Evolutionary conservation across 2,797 vertebrate species (phyloP).

Genomic region (Coranthus polyacanthus): DNA sequence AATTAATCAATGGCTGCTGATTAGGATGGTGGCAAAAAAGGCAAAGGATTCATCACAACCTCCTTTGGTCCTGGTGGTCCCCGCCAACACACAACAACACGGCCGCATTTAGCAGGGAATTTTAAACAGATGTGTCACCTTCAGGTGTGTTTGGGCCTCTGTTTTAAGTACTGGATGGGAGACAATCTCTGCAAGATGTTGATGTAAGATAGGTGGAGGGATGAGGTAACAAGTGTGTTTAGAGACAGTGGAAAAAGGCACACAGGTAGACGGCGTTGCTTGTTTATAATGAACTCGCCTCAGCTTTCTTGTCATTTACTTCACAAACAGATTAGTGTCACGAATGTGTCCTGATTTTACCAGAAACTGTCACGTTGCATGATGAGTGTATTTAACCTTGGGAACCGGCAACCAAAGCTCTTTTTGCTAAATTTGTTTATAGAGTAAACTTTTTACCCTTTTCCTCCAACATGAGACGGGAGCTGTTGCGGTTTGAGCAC

Average conservation of each 20-base stretch:
- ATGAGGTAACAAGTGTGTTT: background rate
- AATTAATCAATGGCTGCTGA: slow-evolving; percentile 81
- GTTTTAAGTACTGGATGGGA: background rate
- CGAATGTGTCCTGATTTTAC: background rate
- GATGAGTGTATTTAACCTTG: slow-evolving; percentile 1
- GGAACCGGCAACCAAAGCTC: too few species aligned
- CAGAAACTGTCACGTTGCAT: background rate
- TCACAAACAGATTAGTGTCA: too few species aligned
- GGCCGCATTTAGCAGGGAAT: slow-evolving; percentile 41
- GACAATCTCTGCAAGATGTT: background rate
- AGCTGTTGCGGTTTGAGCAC: too few species aligned
- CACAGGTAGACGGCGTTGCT: background rate
- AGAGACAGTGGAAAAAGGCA: background rate
- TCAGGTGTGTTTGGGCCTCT: slow-evolving; percentile 34
- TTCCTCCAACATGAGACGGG: too few species aligned
- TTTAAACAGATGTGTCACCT: slow-evolving; percentile 70
- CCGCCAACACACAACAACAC: slow-evolving; percentile 6
- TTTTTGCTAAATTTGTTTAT: too few species aligned
- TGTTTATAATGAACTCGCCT: background rate
- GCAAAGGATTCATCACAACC: slow-evolving; percentile 40
- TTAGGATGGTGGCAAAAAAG: slow-evolving; percentile 53
- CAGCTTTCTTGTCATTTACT: background rate
- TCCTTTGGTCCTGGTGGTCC: slow-evolving; percentile 13
- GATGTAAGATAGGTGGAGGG: background rate
- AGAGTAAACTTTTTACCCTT: too few species aligned